phyloP scores from a whole-genome alignment of 1,140 invertebrate genomes.

The Caenorhabditis brenneri region DNA sequence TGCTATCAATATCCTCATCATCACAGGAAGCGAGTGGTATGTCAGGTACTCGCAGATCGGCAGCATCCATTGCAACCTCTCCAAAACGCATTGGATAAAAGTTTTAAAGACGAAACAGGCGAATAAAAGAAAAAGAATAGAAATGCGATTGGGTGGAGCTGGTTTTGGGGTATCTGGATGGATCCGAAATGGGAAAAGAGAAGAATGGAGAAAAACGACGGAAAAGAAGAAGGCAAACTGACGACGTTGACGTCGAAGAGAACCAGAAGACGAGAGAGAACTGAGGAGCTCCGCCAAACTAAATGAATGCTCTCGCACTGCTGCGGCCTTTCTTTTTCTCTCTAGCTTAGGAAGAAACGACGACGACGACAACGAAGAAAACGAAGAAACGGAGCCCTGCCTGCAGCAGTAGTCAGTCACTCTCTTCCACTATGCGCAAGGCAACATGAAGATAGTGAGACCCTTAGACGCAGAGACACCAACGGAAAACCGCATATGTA shows the following conservation, averaged over 20 bases:
- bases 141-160: neutral
- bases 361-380: neutral
- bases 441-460: neutral
- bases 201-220: neutral
- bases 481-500: slow-evolving; percentile 37
- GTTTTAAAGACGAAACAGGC: neutral
- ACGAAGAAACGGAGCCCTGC: neutral
- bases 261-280: neutral
- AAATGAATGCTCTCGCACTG: slow-evolving; percentile 33
- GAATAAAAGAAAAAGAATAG: neutral
- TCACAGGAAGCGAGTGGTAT: slow-evolving; percentile 36
- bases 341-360: neutral
- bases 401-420: slow-evolving; percentile 15
- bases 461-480: slow-evolving; percentile 6
- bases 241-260: neutral
- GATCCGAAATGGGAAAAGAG: no score
- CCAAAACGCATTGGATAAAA: slow-evolving; percentile 15
- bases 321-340: neutral
- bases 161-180: neutral
- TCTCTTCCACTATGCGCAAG: neutral
- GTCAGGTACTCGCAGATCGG: slow-evolving; percentile 31
- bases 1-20: slow-evolving; percentile 28
- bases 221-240: slow-evolving; percentile 26
- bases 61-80: slow-evolving; percentile 19
- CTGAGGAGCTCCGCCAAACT: neutral